These are phyloP conservation scores for Agrochola litura DNA, from an alignment of 2,888 invertebrate species.

Conservation along the genomic window DNA sequence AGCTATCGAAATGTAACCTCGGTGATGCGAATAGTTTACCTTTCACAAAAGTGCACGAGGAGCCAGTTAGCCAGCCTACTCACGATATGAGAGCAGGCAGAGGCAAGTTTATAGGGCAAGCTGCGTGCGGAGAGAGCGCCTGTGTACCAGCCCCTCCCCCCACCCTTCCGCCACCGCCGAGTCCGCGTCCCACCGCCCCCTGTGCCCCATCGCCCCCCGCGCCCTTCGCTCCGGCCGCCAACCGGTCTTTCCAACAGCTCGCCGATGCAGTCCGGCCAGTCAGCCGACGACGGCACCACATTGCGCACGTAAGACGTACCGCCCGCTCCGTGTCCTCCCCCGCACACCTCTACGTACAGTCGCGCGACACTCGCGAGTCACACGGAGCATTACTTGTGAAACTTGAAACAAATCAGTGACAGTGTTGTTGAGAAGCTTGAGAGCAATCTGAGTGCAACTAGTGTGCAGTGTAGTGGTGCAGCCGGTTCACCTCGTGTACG, in stretches of 20 bases:
- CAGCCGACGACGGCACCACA: constrained; percentile 72
- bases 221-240: constrained; percentile 57
- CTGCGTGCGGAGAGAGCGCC: constrained; percentile 74
- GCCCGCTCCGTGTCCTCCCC: constrained; percentile 47
- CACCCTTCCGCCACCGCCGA: constrained; percentile 26
- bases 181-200: constrained; percentile 57
- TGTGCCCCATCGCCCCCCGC: constrained; percentile 55
- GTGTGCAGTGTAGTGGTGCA: constrained; percentile 73
- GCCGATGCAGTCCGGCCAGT: constrained; percentile 73
- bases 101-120: constrained; percentile 85
- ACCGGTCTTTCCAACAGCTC: constrained; percentile 69
- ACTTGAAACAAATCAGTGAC: constrained; percentile 62
- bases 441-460: constrained; percentile 61
- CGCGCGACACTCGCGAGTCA: constrained; percentile 70
- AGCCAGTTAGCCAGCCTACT: constrained; percentile 76
- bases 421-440: constrained; percentile 58
- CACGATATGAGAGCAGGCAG: constrained; percentile 80
- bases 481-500: constrained; percentile 78
- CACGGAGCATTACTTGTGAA: constrained; percentile 67
- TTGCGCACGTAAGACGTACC: constrained; percentile 26
- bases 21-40: constrained; percentile 76
- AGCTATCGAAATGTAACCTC: constrained; percentile 61
- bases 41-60: constrained; percentile 83
- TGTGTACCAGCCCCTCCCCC: constrained; percentile 49
- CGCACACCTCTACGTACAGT: constrained; percentile 72